These are phyloP conservation scores for Phyto melanocephala DNA, from an alignment of 2,888 invertebrate species.

Conservation along the genomic window DNA sequence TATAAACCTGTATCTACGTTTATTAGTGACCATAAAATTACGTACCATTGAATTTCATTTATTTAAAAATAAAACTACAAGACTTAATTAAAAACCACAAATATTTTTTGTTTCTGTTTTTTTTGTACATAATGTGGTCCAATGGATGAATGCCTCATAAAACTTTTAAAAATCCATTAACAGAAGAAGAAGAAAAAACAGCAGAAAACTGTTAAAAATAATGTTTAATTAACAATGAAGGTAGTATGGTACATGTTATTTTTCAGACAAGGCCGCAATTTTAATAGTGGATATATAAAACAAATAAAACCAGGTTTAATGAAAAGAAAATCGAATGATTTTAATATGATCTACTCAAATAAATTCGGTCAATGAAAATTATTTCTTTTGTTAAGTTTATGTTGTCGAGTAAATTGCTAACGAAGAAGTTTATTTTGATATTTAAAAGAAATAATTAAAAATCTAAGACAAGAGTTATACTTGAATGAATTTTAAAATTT, in stretches of 20 bases:
- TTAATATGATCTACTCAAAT: neutral
- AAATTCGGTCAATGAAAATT: neutral
- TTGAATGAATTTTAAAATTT: too few species aligned
- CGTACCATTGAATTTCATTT: constrained; percentile 57
- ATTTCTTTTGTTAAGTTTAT: too few species aligned
- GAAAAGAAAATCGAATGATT: constrained; percentile 24
- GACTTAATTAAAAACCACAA: constrained; percentile 60
- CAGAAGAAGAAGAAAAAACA: neutral
- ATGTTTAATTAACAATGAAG: constrained; percentile 48
- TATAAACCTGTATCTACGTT: neutral
- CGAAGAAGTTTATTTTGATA: too few species aligned
- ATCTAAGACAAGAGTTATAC: too few species aligned
- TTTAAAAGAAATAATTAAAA: too few species aligned
- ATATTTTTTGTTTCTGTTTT: constrained; percentile 27
- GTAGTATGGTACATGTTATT: constrained; percentile 1
- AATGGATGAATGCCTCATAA: constrained; percentile 18
- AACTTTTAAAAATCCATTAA: constrained; percentile 58
- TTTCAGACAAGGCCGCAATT: constrained; percentile 8
- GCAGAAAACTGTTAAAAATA: constrained; percentile 37
- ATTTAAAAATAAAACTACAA: constrained; percentile 42
- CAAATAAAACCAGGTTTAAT: neutral
- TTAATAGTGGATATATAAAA: neutral
- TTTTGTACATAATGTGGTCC: constrained; percentile 8
- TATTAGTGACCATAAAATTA: constrained; percentile 55
- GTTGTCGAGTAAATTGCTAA: too few species aligned